Percentiles rank a stretch among this genome's conserved stretches.
phyloP scores from a whole-genome alignment of 1,140 invertebrate genomes.

The Lepidurus arcticus region DNA sequence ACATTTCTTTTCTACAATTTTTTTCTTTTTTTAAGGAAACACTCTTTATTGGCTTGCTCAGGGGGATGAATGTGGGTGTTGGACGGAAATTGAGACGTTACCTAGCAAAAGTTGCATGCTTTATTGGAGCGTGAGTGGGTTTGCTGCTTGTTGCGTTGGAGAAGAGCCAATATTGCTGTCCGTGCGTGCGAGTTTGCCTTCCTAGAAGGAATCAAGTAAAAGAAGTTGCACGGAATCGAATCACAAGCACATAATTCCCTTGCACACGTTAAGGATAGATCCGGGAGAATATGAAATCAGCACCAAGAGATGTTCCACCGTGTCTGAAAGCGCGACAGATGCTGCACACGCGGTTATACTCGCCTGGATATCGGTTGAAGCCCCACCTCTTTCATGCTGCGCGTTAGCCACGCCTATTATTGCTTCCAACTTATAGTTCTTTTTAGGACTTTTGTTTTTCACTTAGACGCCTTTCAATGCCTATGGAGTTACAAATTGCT shows the following conservation, averaged over 20 bases:
- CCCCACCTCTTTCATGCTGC: not conserved
- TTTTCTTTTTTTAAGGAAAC: not conserved
- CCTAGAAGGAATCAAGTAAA: not conserved
- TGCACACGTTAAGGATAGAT: not conserved
- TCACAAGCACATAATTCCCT: not conserved
- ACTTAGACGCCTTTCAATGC: not conserved
- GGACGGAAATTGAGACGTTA: conserved; percentile 14
- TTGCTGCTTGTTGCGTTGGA: not conserved
- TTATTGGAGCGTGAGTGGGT: not conserved
- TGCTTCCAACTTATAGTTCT: not conserved
- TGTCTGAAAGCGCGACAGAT: conserved; percentile 17
- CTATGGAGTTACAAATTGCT: not conserved
- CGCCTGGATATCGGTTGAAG: not conserved
- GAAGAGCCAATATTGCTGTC: conserved; percentile 1
- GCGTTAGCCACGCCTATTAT: not conserved
- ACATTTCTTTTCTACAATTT: not conserved
- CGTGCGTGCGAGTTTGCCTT: no score
- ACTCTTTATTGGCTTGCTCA: not conserved
- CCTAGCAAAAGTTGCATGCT: conserved; percentile 21
- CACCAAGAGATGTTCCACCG: not conserved
- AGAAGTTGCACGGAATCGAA: conserved; percentile 13
- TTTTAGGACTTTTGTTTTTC: not conserved
- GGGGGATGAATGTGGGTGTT: not conserved
- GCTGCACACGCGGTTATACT: conserved; percentile 8
- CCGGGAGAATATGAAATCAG: not conserved